phyloP scores from a whole-genome alignment of 2,797 vertebrate species.

The Columba guinea region DNA sequence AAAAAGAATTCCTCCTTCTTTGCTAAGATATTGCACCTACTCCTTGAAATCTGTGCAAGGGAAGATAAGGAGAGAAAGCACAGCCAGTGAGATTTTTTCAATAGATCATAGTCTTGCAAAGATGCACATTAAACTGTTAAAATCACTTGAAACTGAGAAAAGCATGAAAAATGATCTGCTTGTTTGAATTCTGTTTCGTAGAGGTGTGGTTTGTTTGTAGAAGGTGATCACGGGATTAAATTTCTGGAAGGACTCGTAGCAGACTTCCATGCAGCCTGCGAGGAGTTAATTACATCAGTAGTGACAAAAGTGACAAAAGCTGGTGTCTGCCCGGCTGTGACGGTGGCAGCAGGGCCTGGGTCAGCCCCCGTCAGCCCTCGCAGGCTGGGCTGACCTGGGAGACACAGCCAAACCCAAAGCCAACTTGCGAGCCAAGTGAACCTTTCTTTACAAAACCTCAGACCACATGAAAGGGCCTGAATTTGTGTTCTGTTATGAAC shows the following conservation, averaged over 20 bases:
- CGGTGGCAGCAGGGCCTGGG: background rate
- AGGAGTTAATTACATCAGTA: background rate
- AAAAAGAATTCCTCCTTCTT: background rate
- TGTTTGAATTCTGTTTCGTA: background rate
- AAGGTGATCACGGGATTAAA: background rate
- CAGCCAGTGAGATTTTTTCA: background rate
- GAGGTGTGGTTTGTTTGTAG: background rate
- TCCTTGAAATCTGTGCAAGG: background rate
- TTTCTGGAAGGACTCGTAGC: background rate
- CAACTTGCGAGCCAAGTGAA: background rate
- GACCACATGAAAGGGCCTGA: slow-evolving; percentile 42
- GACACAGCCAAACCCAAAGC: slow-evolving; percentile 35
- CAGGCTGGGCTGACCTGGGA: slow-evolving; percentile 22
- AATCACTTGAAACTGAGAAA: background rate
- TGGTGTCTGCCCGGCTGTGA: background rate
- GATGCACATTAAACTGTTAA: background rate
- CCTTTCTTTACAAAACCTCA: slow-evolving; percentile 65
- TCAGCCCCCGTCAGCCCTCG: background rate
- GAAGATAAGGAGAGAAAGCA: background rate
- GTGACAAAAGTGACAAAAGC: background rate
- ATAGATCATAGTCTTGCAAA: too few species aligned
- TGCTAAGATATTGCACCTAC: background rate
- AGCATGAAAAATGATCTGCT: background rate
- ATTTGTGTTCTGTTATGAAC: slow-evolving; percentile 16
- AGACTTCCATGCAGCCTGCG: rapidly evolving